Conservation (phyloP, 2,113 vertebrate genomes). For the Salvelinus alpinus region DNA sequence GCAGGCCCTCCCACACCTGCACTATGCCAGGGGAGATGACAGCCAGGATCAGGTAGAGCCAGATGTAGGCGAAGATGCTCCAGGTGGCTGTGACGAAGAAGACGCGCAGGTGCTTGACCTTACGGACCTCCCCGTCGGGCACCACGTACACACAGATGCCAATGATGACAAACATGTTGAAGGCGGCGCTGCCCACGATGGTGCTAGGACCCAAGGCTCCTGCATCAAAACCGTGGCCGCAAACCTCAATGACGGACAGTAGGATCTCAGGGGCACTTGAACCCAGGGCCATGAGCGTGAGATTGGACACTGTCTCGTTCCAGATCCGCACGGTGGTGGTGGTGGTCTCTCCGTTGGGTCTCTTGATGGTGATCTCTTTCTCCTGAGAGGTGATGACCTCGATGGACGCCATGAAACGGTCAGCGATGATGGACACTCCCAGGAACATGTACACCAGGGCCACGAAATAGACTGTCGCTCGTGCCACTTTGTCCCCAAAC, state of each 20-base stretch:
- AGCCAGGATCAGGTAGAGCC: constrained; percentile 97
- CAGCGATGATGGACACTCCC: constrained; percentile 95
- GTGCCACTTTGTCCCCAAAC: constrained; percentile 94
- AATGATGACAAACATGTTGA: constrained; percentile 99
- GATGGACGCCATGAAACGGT: constrained; percentile 98
- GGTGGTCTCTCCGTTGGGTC: constrained; percentile 93
- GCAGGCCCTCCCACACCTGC: constrained; percentile 96
- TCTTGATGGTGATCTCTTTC: constrained; percentile 98
- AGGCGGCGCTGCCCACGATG: constrained; percentile 95
- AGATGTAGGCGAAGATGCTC: constrained; percentile 99
- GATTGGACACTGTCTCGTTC: constrained; percentile 98
- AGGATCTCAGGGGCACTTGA: constrained; percentile 96
- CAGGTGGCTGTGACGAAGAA: constrained; percentile 97
- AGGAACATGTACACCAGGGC: constrained; percentile 98
- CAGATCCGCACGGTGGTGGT: constrained; percentile 96
- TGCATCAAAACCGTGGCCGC: constrained; percentile 87
- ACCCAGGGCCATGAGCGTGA: constrained; percentile 96
- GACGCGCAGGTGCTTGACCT: constrained; percentile 94
- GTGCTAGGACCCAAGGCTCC: constrained; percentile 93
- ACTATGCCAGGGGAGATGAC: constrained; percentile 93
- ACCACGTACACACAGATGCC: constrained; percentile 94
- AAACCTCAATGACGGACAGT: constrained; percentile 94
- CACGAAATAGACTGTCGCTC: constrained; percentile 97
- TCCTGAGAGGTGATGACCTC: constrained; percentile 99
- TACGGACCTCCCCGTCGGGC: constrained; percentile 92